Evolutionary conservation across 2,113 vertebrate species (phyloP), one percentile per base, ranked within the genome.

Genomic region (Heptranchias perlo): DNA sequence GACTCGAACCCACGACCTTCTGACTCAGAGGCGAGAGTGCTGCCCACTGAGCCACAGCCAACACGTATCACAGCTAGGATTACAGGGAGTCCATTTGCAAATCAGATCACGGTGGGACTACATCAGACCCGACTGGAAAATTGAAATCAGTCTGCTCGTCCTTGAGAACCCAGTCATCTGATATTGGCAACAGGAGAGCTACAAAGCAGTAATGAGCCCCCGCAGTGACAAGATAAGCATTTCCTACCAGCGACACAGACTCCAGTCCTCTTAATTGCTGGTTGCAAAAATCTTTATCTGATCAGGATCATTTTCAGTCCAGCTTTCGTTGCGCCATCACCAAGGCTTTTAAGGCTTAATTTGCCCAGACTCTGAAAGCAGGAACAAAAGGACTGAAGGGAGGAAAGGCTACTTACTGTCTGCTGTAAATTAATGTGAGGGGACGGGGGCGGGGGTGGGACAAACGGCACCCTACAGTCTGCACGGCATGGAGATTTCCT

Each of bases 261-360:
- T 65, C 82, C 82, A 25, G 35, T 8, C 47, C 18, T 47, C 61
- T 21, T 65, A n/a, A 65, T 64, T 94, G 61, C n/a, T 44, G 58
- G 16, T 44, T 94, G 58, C 54, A 54, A 49, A 62, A 94, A 65
- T 8, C 91, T 39, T 94, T 94, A 94, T 94, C 58, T 94, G n/a
- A 94, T 94, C 91, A 44, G 61, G 49, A 64, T 65, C 0, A 2
- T 25, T 94, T 94, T 94, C 58, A 49, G 58, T 92, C 89, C 52
- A 35, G 49, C 16, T 93, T 61, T 93, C 61, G 3, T 23, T 39
- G 91, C n/a, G 21, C 14, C 54, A 64, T 62, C 39, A 62, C 91
- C 54, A 39, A 62, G 35, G 91, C 58, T 94, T 44, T 94, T 94
- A 64, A 94, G 61, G 91, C 61, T 94, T 94, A 39, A 94, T 64